Percentiles rank a stretch among this genome's conserved stretches.
phyloP scores from a whole-genome alignment of 92 coral and sea anemone species.

The Pocillopora meandrina region DNA sequence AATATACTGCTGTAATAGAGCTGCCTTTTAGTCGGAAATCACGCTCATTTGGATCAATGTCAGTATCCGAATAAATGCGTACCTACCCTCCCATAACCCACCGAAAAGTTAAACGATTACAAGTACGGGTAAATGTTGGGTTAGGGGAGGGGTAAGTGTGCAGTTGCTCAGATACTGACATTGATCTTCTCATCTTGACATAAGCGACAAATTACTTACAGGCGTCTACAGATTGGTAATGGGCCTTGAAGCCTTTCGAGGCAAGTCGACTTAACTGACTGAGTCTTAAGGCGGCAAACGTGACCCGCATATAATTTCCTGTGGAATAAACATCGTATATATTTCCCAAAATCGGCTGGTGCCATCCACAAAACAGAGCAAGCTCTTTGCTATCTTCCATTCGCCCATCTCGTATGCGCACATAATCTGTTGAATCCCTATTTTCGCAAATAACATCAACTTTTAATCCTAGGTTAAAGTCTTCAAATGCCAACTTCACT shows the following conservation, averaged over 20 bases:
- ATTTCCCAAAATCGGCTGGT: background rate
- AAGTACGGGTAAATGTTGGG: no score
- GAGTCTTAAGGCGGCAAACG: background rate
- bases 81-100: no score
- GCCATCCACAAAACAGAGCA: background rate
- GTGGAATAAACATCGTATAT: background rate
- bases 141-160: no score
- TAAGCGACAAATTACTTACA: no score
- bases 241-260: conserved; percentile 2
- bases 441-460: background rate
- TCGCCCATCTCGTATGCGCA: background rate
- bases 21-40: no score
- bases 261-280: background rate
- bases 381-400: background rate
- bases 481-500: background rate
- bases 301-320: background rate
- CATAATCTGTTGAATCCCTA: background rate
- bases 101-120: no score
- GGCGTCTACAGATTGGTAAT: background rate
- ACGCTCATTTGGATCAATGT: no score
- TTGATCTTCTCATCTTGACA: no score
- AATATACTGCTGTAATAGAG: no score
- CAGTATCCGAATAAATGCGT: no score
- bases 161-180: no score
- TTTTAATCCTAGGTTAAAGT: background rate